Conservation (phyloP, 2,888 invertebrate genomes). For the Nowickia ferox region DNA sequence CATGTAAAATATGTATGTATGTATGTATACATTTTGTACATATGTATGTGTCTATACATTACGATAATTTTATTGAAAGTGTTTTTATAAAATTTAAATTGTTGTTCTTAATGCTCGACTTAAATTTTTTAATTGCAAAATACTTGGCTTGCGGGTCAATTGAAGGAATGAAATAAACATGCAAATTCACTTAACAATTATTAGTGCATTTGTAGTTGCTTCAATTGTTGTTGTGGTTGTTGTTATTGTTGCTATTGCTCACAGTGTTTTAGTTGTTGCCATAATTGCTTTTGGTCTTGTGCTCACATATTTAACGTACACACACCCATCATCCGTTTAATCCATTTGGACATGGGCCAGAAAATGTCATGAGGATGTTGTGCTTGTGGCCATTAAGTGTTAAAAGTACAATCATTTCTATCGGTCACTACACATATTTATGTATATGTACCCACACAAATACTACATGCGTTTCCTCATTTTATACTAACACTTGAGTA, state of each 20-base stretch:
- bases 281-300: conserved; percentile 41
- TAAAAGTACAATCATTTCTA: conserved; percentile 67
- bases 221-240: conserved; percentile 36
- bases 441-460: not conserved
- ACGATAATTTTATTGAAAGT: conserved; percentile 46
- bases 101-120: conserved; percentile 17
- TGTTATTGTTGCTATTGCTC: conserved; percentile 32
- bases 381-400: conserved; percentile 70
- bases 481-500: not conserved
- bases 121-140: conserved; percentile 10
- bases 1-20: not conserved
- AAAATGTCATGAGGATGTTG: conserved; percentile 67
- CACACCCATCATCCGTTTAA: conserved; percentile 22
- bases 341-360: conserved; percentile 71
- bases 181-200: conserved; percentile 72
- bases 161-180: conserved; percentile 65
- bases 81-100: conserved; percentile 47
- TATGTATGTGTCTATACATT: not conserved
- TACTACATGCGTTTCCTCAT: not conserved
- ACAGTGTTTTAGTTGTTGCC: conserved; percentile 34
- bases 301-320: not conserved
- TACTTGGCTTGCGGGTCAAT: conserved; percentile 70
- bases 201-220: conserved; percentile 62
- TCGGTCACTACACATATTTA: conserved; percentile 25
- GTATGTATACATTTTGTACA: not conserved